phyloP scores from a whole-genome alignment of 2,113 vertebrate genomes.

The Columba janthina region DNA sequence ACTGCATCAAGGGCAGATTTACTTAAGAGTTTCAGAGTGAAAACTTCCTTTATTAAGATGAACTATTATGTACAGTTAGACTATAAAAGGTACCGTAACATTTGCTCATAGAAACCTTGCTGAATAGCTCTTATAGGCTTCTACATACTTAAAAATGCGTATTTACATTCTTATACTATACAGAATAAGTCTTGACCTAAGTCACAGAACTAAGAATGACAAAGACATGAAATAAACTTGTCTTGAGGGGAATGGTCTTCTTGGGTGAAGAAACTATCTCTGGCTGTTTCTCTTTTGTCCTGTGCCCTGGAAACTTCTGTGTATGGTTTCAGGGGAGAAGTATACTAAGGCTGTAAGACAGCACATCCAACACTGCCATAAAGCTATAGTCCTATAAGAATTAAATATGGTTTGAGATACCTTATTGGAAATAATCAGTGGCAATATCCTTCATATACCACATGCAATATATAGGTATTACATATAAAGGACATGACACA shows the following conservation, averaged over 20 bases:
- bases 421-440: constrained; percentile 36
- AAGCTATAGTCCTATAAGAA: neutral
- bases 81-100: neutral
- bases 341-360: neutral
- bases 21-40: neutral
- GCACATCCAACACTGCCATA: neutral
- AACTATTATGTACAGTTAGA: neutral
- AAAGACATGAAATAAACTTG: neutral
- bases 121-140: neutral
- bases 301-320: neutral
- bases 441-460: constrained; percentile 14
- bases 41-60: neutral
- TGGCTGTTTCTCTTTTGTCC: neutral
- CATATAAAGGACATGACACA: neutral
- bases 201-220: neutral
- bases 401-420: neutral
- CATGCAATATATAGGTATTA: neutral
- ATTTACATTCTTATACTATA: neutral
- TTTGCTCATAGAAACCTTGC: neutral
- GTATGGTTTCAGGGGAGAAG: neutral
- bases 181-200: neutral
- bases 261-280: neutral
- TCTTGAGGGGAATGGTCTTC: neutral
- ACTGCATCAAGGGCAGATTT: neutral
- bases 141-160: neutral